phyloP scores from a whole-genome alignment of 1,140 invertebrate genomes.

The Drosophila equinoxialis region DNA sequence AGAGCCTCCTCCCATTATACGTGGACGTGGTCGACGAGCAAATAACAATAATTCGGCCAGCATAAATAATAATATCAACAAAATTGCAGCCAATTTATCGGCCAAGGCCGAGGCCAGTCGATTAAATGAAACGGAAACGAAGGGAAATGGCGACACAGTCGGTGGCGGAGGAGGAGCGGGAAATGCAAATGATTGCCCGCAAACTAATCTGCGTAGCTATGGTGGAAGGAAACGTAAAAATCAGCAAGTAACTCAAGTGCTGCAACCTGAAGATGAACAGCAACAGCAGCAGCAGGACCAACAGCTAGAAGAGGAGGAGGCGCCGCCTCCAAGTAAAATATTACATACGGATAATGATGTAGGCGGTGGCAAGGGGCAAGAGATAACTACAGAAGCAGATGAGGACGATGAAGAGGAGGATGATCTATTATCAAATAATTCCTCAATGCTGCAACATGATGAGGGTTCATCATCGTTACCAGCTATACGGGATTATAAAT shows the following conservation, averaged over 20 bases:
- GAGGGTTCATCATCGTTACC: slow-evolving; percentile 68
- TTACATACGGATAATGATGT: slow-evolving; percentile 48
- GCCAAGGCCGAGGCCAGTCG: slow-evolving; percentile 72
- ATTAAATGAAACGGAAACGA: slow-evolving; percentile 38
- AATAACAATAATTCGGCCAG: slow-evolving; percentile 65
- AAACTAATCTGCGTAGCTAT: slow-evolving; percentile 60
- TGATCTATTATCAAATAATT: slow-evolving; percentile 60
- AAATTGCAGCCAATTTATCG: slow-evolving; percentile 72
- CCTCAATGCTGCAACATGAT: slow-evolving; percentile 64
- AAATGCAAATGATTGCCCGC: background rate
- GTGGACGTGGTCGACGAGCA: slow-evolving; percentile 67
- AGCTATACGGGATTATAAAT: slow-evolving; percentile 74
- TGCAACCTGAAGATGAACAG: slow-evolving; percentile 38
- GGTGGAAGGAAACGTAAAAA: slow-evolving; percentile 75
- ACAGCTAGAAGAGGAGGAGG: slow-evolving; percentile 39
- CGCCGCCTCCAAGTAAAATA: slow-evolving; percentile 65
- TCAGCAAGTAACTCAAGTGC: slow-evolving; percentile 70
- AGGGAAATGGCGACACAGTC: background rate
- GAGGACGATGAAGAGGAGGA: slow-evolving; percentile 44
- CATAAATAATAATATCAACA: slow-evolving; percentile 77
- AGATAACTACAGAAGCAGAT: slow-evolving; percentile 48
- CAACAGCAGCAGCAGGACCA: slow-evolving; percentile 20
- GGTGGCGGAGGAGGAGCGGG: background rate
- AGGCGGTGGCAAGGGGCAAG: slow-evolving; percentile 19
- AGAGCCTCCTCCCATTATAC: slow-evolving; percentile 17